Evolutionary conservation across 2,888 invertebrate genomes (phyloP), one percentile per base, ranked within the genome.

Genomic region (Tillus elongatus): DNA sequence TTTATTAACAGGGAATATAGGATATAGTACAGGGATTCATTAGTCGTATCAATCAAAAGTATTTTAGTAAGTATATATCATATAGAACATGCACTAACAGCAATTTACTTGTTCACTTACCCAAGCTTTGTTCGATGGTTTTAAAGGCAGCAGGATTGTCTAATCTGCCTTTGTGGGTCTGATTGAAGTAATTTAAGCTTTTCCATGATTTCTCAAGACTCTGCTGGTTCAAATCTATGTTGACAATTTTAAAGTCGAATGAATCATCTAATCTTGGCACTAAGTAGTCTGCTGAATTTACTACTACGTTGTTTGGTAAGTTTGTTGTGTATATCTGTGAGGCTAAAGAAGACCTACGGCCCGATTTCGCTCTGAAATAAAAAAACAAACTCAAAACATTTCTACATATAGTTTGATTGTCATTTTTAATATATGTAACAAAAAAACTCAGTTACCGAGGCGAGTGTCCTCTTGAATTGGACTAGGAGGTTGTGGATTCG

Each of bases 151-250:
- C 47, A 32, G 45, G 53, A 44, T 52, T 52, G 37, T 53, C 57
- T 36, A 62, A 37, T 33, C 62, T 47, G 12, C 62, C 62, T 37
- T 54, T 58, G 37, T 62, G 59, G 0, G 51, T 54, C 31, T 57
- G 53, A 39, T 58, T 52, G 42, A 63, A 61, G 12, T 52, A 34
- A 35, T 43, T 53, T 33, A 60, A 42, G 33, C 59, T 54, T 35
- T 47, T 51, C 59, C 59, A 58, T 2, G 52, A 55, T 33, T 52
- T 52, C 35, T 58, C 58, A 39, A 58, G 41, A 30, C 49, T 36
- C 1, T 30, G 40, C 32, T 45, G 41, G 9, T 43, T 42, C 3
- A 41, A 38, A 10, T 50, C 47, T 30, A 32, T 35, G 19, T 44
- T 37, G 3, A 51, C 26, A 13, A 39, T 11, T 33, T 37, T 37